These are phyloP conservation scores for Euwallacea fornicatus DNA, from an alignment of 1,140 invertebrate genomes.

Conservation along the genomic window DNA sequence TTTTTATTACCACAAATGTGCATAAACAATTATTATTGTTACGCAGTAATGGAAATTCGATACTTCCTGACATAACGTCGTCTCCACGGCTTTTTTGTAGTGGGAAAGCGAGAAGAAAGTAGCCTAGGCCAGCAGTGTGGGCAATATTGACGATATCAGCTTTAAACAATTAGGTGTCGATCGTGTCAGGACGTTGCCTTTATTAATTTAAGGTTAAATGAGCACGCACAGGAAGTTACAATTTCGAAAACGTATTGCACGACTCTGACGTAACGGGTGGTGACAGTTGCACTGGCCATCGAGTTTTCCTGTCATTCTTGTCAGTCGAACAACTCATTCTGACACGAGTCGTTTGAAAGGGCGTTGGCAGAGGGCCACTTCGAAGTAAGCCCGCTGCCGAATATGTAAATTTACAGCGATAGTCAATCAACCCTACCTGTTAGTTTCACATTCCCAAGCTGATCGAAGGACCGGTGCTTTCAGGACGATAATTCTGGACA, in stretches of 20 bases:
- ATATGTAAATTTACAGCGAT: too few relatives aligned
- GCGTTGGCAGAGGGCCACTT: background rate
- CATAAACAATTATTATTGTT: background rate
- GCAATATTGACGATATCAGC: slow-evolving; percentile 28
- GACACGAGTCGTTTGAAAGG: too few relatives aligned
- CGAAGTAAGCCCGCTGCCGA: too few relatives aligned
- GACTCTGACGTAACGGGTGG: too few relatives aligned
- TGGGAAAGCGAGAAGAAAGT: slow-evolving; percentile 26
- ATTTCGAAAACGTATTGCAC: background rate
- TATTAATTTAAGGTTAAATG: slow-evolving; percentile 22
- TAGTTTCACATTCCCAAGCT: slow-evolving; percentile 20
- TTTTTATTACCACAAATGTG: slow-evolving; percentile 4
- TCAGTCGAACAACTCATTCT: too few relatives aligned
- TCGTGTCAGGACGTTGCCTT: slow-evolving; percentile 24
- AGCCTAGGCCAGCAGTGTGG: background rate
- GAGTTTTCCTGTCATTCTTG: background rate
- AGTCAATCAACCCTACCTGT: background rate
- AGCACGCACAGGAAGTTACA: slow-evolving; percentile 14
- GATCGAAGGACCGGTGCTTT: background rate
- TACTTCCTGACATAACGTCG: slow-evolving; percentile 23
- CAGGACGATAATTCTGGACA: background rate
- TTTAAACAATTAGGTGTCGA: slow-evolving; percentile 22
- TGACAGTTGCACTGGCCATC: background rate
- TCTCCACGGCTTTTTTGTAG: background rate
- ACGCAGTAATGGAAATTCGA: slow-evolving; percentile 19